Percentiles rank a stretch among this genome's conserved stretches.
These are phyloP conservation scores for Bactericera cockerelli DNA, from an alignment of 1,140 invertebrate species.

Conservation along the genomic window DNA sequence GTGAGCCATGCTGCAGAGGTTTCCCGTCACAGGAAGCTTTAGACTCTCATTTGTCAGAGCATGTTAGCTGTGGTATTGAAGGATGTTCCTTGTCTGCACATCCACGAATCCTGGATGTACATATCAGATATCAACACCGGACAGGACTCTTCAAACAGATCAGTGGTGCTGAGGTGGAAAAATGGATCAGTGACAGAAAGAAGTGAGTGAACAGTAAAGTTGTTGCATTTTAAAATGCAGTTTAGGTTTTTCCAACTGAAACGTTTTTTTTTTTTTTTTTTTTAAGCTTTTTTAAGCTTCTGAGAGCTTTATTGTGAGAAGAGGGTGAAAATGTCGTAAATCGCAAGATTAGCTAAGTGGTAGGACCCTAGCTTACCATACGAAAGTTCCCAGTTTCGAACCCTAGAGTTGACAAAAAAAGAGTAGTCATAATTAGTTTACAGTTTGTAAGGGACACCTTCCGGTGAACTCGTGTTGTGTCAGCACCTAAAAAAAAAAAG, in stretches of 20 bases:
- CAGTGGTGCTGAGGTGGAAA: constrained; percentile 54
- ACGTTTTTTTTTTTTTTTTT: constrained; percentile 17
- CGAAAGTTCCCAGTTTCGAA: too few relatives aligned
- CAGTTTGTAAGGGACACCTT: too few relatives aligned
- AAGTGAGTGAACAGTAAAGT: constrained; percentile 30
- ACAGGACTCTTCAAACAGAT: constrained; percentile 62
- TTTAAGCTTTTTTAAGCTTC: constrained; percentile 34
- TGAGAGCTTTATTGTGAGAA: constrained; percentile 12
- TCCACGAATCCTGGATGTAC: constrained; percentile 57
- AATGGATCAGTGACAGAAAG: constrained; percentile 65
- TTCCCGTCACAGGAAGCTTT: constrained; percentile 42
- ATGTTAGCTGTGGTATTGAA: constrained; percentile 57
- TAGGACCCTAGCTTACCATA: too few relatives aligned
- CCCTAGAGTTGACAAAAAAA: too few relatives aligned
- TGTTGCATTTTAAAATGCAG: not conserved
- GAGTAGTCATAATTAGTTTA: too few relatives aligned
- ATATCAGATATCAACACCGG: constrained; percentile 62
- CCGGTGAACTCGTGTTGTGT: not conserved
- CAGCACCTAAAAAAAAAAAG: not conserved
- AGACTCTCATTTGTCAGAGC: constrained; percentile 45
- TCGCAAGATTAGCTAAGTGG: not conserved
- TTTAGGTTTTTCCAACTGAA: not conserved
- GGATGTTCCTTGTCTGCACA: constrained; percentile 67
- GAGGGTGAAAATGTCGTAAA: constrained; percentile 8
- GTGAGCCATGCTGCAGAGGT: constrained; percentile 59